These are phyloP conservation scores for Pangasius mekongensis DNA, from an alignment of 2,797 vertebrate genomes.

Conservation along the genomic window DNA sequence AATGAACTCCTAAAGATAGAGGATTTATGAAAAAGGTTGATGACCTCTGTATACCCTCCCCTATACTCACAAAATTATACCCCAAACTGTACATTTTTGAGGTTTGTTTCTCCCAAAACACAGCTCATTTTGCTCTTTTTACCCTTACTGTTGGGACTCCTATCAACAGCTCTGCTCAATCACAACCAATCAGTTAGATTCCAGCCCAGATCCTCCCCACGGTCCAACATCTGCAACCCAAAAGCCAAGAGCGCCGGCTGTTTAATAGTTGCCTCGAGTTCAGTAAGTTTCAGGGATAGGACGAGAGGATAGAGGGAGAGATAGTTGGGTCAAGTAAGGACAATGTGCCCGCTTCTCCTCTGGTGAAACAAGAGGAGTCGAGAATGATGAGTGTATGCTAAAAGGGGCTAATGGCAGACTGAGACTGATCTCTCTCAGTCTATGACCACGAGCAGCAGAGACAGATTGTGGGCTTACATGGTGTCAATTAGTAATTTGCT, in stretches of 20 bases:
- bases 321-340: constrained; percentile 49
- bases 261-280: constrained; percentile 57
- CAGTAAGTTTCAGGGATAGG: constrained; percentile 39
- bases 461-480: constrained; percentile 31
- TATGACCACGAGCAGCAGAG: constrained; percentile 46
- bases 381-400: constrained; percentile 35
- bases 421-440: constrained; percentile 51
- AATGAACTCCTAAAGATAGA: not conserved
- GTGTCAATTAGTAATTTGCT: constrained; percentile 47
- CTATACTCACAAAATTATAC: not conserved
- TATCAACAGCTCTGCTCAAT: constrained; percentile 51
- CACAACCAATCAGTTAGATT: constrained; percentile 75
- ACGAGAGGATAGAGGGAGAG: constrained; percentile 8
- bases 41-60: not conserved
- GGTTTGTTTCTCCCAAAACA: not conserved
- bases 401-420: constrained; percentile 49
- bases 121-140: not conserved
- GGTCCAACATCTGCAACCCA: constrained; percentile 75
- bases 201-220: constrained; percentile 63
- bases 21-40: not conserved
- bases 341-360: constrained; percentile 50
- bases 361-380: constrained; percentile 49
- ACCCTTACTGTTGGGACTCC: not conserved
- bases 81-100: not conserved
- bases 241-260: constrained; percentile 60